A percentile compares a stretch with the other conserved stretches of the same genome.
phyloP scores from a whole-genome alignment of 2,888 invertebrate genomes.

The Tridacna crocea region DNA sequence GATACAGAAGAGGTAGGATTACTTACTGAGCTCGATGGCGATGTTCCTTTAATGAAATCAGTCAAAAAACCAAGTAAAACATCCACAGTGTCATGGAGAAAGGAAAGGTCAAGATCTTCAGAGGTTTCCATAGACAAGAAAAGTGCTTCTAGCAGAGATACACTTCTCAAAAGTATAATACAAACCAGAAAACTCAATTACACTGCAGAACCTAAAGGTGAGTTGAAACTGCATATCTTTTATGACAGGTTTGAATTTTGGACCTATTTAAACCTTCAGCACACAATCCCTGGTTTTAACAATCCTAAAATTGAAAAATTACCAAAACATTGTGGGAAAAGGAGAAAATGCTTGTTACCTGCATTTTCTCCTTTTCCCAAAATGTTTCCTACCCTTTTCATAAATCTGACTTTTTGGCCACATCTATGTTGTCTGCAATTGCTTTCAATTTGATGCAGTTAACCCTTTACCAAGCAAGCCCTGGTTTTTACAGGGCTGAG shows the following conservation, averaged over 20 bases:
- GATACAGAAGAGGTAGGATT: too few species aligned
- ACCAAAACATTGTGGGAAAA: conserved; percentile 2
- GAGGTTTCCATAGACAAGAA: too few species aligned
- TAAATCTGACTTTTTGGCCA: background rate
- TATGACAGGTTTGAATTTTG: background rate
- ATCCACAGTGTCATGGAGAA: too few species aligned
- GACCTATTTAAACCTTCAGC: too few species aligned
- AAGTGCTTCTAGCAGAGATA: background rate
- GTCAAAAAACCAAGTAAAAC: too few species aligned
- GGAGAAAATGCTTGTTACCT: background rate
- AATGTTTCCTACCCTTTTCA: conserved; percentile 3
- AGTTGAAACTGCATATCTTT: background rate
- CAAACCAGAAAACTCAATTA: background rate
- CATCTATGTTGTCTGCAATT: too few species aligned
- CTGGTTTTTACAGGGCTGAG: background rate
- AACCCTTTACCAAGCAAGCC: background rate
- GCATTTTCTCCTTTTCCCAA: background rate
- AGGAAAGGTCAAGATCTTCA: too few species aligned
- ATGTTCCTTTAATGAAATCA: too few species aligned
- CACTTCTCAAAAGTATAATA: background rate
- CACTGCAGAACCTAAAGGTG: background rate
- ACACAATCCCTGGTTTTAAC: too few species aligned
- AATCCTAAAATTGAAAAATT: too few species aligned
- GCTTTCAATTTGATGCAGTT: too few species aligned
- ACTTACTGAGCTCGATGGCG: too few species aligned